phyloP scores from a whole-genome alignment of 92 coral and sea anemone genomes.

The Nematostella vectensis region DNA sequence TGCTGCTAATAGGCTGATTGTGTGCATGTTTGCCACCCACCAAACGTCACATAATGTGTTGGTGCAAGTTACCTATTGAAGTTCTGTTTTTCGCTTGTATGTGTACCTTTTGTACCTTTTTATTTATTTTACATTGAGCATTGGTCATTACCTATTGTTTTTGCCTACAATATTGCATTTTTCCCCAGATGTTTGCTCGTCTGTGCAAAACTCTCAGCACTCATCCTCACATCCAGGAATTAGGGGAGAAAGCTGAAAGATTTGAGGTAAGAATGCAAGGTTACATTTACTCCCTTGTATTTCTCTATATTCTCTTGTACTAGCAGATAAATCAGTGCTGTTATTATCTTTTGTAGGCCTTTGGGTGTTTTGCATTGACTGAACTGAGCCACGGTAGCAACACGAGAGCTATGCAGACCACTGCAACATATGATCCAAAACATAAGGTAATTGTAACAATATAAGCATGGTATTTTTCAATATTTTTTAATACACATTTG shows the following conservation, averaged over 20 bases:
- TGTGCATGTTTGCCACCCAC: no score
- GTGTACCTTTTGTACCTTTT: no score
- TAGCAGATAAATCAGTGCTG: not conserved
- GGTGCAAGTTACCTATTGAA: no score
- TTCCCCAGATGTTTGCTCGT: conserved; percentile 71
- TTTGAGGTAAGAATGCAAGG: conserved; percentile 79
- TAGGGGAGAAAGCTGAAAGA: conserved; percentile 61
- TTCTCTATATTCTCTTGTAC: not conserved
- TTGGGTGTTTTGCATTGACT: conserved; percentile 99
- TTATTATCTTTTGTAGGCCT: conserved; percentile 30
- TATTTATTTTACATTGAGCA: no score
- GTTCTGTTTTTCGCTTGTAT: no score
- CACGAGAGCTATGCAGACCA: conserved; percentile 83
- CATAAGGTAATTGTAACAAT: conserved; percentile 70
- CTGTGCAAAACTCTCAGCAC: conserved; percentile 52
- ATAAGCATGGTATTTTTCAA: not conserved
- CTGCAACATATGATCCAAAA: conserved; percentile 66
- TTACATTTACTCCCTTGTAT: no score
- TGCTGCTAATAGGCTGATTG: no score
- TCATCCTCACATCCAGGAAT: conserved; percentile 55
- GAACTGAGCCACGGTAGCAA: conserved; percentile 96
- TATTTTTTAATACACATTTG: not conserved
- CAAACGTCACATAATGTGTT: no score
- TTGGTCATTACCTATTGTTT: no score
- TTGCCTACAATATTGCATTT: no score